Percentiles rank a stretch among this genome's conserved stretches.
Conservation (phyloP, 2,113 vertebrate genomes). For the Gadus chalcogrammus region DNA sequence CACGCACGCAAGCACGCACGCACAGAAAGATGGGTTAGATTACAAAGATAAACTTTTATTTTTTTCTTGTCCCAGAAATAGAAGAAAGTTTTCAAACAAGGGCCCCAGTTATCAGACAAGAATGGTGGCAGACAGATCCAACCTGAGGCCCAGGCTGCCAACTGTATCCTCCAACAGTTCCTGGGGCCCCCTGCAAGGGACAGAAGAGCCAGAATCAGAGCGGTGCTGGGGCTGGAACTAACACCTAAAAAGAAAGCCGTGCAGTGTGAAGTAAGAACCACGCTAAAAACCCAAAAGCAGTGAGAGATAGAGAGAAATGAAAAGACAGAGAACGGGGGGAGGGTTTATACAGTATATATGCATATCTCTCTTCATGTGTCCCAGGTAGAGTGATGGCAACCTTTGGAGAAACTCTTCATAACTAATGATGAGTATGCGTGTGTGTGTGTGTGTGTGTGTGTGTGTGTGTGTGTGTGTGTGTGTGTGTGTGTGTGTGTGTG, state of each 20-base stretch:
- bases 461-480: no score
- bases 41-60: neutral
- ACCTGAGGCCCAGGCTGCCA: constrained; percentile 91
- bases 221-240: neutral
- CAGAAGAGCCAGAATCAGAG: constrained; percentile 55
- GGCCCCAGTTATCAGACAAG: neutral
- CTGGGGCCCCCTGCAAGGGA: constrained; percentile 85
- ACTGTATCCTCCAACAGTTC: constrained; percentile 72
- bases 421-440: neutral
- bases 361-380: neutral
- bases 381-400: constrained; percentile 9
- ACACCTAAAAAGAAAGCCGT: constrained; percentile 9
- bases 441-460: neutral
- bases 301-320: constrained; percentile 1
- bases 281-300: constrained; percentile 1
- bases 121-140: constrained; percentile 51
- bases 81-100: constrained; percentile 7
- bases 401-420: neutral
- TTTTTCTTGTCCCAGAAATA: neutral
- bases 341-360: constrained; percentile 1
- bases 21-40: constrained; percentile 8
- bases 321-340: neutral
- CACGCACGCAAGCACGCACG: no score
- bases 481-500: neutral
- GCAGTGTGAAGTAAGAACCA: constrained; percentile 32